Evolutionary conservation across 2,888 invertebrate genomes (phyloP).

Genomic region (Pachliopta kotzebuea): DNA sequence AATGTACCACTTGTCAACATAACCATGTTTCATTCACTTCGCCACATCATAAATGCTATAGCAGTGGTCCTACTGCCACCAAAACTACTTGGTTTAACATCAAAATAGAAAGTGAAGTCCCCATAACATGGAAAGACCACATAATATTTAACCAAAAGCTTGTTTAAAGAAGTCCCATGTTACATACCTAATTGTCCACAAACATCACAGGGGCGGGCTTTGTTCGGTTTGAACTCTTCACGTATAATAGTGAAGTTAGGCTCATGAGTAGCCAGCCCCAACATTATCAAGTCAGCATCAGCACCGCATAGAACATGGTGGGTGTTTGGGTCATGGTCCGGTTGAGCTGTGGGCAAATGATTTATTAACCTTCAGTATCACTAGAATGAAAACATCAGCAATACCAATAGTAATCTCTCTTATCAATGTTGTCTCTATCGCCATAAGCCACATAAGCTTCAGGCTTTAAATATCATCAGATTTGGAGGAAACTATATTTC

Average conservation of each 20-base stretch:
- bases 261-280: slow-evolving; percentile 99
- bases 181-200: slow-evolving; percentile 89
- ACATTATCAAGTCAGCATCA: slow-evolving; percentile 98
- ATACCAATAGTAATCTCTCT: no score
- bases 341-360: slow-evolving; percentile 82
- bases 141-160: not conserved
- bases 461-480: no score
- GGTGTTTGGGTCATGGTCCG: slow-evolving; percentile 98
- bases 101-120: not conserved
- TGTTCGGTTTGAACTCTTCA: slow-evolving; percentile 99
- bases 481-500: no score
- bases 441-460: no score
- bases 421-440: no score
- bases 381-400: no score
- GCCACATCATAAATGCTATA: no score
- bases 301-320: slow-evolving; percentile 99
- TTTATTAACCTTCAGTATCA: no score
- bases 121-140: not conserved
- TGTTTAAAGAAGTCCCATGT: no score
- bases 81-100: not conserved
- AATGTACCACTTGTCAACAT: no score
- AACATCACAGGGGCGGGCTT: slow-evolving; percentile 96
- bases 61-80: not conserved
- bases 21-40: no score
- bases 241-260: slow-evolving; percentile 99